Evolutionary conservation across 2,888 invertebrate species (phyloP), one percentile per base, ranked within the genome.

Genomic region (Druceiella hillmani): DNA sequence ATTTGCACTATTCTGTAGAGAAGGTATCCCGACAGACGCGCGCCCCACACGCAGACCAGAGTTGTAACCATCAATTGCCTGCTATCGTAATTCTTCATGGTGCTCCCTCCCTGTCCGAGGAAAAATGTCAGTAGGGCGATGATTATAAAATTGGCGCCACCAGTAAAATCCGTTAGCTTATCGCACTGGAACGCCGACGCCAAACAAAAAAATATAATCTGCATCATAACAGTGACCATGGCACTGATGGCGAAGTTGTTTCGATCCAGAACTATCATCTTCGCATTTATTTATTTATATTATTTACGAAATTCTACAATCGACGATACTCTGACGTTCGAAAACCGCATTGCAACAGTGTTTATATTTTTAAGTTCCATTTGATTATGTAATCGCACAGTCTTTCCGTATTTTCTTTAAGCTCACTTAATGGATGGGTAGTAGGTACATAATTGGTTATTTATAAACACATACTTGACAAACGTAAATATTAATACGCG

Each of bases 91-190:
- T 81, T 83, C 79, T 83, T 78, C 20, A 73, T 59, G 7, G 72
- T 69, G 25, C 73, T 83, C 52, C 82, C 82, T 49, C 81, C 80
- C 74, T 88, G 87, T 9, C 89, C 88, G 26, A 92, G 71, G 55
- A 87, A 83, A 66, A 93, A 90, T 16, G 92, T 92, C 28, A 92
- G 68, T 43, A 93, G 62, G 5, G 92, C 90, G 49, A 93, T 76
- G 36, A 91, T 85, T 48, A 92, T 87, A 62, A 94, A 94, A 66
- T 93, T 93, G 38, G 87, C 85, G 38, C 93, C 93, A 5, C 93
- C 91, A 43, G 92, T 92, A 66, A 93, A 90, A 63, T 94, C 93
- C 1, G 92, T 89, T 39, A 93, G 74, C 67, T 92, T 91, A 60
- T 93, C 92, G 67, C 87, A 81, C 62, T 91, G 87, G 51, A 88